Percentiles rank a stretch among this genome's conserved stretches.
phyloP scores from a whole-genome alignment of 92 coral and sea anemone genomes.

The Virgularia gustaviana region DNA sequence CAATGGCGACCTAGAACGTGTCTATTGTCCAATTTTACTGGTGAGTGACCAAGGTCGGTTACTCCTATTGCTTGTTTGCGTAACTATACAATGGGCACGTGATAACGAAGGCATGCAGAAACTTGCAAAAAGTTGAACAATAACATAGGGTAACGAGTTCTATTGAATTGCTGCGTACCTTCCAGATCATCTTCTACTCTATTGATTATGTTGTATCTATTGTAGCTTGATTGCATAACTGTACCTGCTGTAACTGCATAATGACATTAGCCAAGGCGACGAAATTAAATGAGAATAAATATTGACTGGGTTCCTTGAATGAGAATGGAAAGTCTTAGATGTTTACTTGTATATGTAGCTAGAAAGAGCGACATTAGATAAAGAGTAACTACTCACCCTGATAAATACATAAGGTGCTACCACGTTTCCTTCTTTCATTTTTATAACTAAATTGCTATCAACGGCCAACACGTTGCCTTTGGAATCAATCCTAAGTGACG shows the following conservation, averaged over 20 bases:
- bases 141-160: too few species aligned
- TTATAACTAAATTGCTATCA: slow-evolving; percentile 86
- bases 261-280: slow-evolving; percentile 86
- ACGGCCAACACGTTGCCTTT: slow-evolving; percentile 96
- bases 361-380: background rate
- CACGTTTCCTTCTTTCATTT: slow-evolving; percentile 91
- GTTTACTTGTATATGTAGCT: background rate
- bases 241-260: slow-evolving; percentile 85
- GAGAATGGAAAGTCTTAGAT: slow-evolving; percentile 6
- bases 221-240: too few species aligned
- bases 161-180: too few species aligned
- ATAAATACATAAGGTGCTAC: slow-evolving; percentile 90
- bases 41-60: too few species aligned
- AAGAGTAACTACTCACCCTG: slow-evolving; percentile 57
- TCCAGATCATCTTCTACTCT: too few species aligned
- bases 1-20: too few species aligned
- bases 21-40: too few species aligned
- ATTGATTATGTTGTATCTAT: too few species aligned
- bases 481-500: slow-evolving; percentile 69
- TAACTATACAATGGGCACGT: too few species aligned
- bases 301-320: slow-evolving; percentile 74
- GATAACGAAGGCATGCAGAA: too few species aligned
- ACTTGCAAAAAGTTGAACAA: too few species aligned
- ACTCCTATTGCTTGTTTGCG: too few species aligned
- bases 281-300: slow-evolving; percentile 96